Base-by-base conservation (phyloP, 2,888 invertebrate genomes). In the Meta bourneti region DNA sequence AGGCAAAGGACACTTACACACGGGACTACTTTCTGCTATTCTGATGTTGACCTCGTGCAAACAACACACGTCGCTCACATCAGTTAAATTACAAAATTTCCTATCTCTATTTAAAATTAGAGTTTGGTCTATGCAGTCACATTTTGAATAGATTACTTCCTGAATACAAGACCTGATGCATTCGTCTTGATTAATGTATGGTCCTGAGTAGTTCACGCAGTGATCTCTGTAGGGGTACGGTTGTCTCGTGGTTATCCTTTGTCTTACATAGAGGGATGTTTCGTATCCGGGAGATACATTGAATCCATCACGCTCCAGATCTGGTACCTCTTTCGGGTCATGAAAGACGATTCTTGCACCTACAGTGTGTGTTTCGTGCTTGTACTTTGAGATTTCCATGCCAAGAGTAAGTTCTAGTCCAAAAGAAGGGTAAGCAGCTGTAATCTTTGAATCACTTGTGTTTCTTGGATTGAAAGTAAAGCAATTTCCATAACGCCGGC, bases 291-390 rank as follows among this genome's bases (percentile, higher is more conserved):
- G 75, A 48, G 51, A 84, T 6, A 91, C 79, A 69, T 84, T 74
- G 5, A 84, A 48, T 20, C 91, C 91, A 8, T n/a, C 19, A 7
- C 83, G 72, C 16, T 84, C 88, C 13, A 88, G 91, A 48, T 83
- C 78, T 4, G 88, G 88, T 0, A n/a, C 69, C 9, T 93, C 93
- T 13, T 89, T 85, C 9, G 91, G 86, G 75, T 91, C 69, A 78
- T 93, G 93, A 16, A 93, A 88, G 77, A 93, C 84, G 9, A 93
- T 89, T n/a, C 93, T 69, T 9, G 92, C 91, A 4, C 93, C 93
- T n/a, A 93, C 78, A 48, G 90, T 88, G 49, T 81, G 71, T 9
- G 93, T 91, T 0, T 91, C 71, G 7, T 77, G 34, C 1, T 92
- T 6, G 52, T 93, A 93, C 51, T 90, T 81, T 7, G 72, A 51